phyloP scores from a whole-genome alignment of 2,888 invertebrate genomes.

The Buathra laborator region DNA sequence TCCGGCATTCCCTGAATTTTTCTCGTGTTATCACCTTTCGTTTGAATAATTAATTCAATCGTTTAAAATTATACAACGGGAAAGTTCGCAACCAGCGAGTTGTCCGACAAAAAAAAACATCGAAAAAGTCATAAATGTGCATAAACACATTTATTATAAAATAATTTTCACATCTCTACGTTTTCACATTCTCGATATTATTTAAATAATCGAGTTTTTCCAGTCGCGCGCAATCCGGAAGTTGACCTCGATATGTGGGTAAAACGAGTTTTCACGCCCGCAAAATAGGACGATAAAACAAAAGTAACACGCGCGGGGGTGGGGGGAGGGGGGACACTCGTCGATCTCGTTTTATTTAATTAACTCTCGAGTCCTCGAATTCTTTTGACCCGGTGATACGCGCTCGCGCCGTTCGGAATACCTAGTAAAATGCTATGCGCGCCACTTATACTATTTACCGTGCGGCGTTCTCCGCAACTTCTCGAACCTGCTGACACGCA shows the following conservation, averaged over 20 bases:
- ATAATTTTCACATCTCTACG: background rate
- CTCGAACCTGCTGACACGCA: conserved; percentile 61
- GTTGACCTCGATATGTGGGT: background rate
- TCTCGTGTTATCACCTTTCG: too few relatives aligned
- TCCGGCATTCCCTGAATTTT: too few relatives aligned
- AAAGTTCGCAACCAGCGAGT: too few relatives aligned
- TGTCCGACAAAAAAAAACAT: too few relatives aligned
- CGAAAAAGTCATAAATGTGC: background rate
- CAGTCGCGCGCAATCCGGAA: conserved; percentile 18
- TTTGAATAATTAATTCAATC: background rate
- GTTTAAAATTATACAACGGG: background rate
- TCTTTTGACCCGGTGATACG: background rate
- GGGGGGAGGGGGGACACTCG: background rate
- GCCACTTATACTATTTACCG: too few relatives aligned
- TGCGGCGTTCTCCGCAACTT: background rate
- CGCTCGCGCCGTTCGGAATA: background rate
- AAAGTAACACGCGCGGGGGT: background rate
- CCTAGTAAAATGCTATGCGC: background rate
- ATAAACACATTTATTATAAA: background rate
- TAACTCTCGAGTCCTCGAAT: conserved; percentile 25
- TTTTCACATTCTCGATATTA: background rate
- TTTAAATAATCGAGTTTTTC: background rate
- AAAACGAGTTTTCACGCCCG: background rate
- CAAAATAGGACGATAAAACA: conserved; percentile 8
- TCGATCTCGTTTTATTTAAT: conserved; percentile 29